A percentile compares a stretch with the other conserved stretches of the same genome.
phyloP scores from a whole-genome alignment of 1,140 invertebrate genomes.

The silkworm (Bombyx mori) region DNA sequence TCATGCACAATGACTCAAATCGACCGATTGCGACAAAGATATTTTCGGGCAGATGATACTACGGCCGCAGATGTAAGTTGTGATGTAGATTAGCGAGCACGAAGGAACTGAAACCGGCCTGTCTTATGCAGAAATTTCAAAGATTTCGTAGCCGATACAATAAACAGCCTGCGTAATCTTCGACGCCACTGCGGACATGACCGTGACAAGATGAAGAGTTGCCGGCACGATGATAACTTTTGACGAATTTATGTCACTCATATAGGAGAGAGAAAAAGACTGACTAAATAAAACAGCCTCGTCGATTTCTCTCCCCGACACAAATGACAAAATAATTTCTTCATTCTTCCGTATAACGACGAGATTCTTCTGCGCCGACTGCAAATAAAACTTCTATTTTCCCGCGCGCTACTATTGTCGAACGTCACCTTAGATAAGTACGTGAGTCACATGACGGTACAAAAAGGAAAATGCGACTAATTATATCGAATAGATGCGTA shows the following conservation, averaged over 20 bases:
- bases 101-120: slow-evolving; percentile 10
- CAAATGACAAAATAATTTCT: slow-evolving; percentile 42
- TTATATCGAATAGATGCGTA: slow-evolving; percentile 10
- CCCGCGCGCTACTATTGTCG: slow-evolving; percentile 4
- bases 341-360: slow-evolving; percentile 19
- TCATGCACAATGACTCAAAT: slow-evolving; percentile 47
- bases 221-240: slow-evolving; percentile 9
- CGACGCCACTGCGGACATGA: slow-evolving; percentile 61
- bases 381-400: slow-evolving; percentile 26
- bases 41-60: slow-evolving; percentile 24
- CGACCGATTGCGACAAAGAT: slow-evolving; percentile 42
- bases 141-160: slow-evolving; percentile 58
- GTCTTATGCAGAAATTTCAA: slow-evolving; percentile 62
- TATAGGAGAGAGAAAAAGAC: slow-evolving; percentile 72
- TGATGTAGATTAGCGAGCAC: neutral
- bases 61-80: neutral
- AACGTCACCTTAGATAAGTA: neutral
- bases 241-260: slow-evolving; percentile 40
- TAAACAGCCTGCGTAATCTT: slow-evolving; percentile 60
- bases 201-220: slow-evolving; percentile 3
- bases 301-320: slow-evolving; percentile 62
- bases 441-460: slow-evolving; percentile 33
- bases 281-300: slow-evolving; percentile 52
- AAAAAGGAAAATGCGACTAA: slow-evolving; percentile 33
- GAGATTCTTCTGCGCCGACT: slow-evolving; percentile 22